These are phyloP conservation scores for Crossocerus cetratus DNA, from an alignment of 2,888 invertebrate genomes.

Conservation along the genomic window DNA sequence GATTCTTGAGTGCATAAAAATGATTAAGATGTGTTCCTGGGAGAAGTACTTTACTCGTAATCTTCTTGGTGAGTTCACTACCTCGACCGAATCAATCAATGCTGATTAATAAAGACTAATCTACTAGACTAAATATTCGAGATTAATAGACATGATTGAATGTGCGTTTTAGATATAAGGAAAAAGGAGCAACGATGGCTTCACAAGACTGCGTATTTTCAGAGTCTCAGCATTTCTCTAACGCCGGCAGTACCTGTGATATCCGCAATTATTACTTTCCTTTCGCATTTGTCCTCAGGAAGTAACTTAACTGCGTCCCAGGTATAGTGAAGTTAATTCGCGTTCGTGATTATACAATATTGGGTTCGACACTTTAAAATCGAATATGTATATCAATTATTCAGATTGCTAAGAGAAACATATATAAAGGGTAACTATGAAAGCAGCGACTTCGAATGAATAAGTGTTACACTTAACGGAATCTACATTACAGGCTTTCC, in stretches of 20 bases:
- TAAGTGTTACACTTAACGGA: conserved; percentile 34
- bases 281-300: conserved; percentile 79
- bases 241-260: conserved; percentile 81
- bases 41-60: conserved; percentile 80
- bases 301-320: conserved; percentile 81
- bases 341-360: background rate
- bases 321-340: conserved; percentile 72
- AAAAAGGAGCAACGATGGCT: conserved; percentile 78
- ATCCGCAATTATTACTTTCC: conserved; percentile 80
- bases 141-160: background rate
- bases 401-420: background rate
- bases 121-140: no score
- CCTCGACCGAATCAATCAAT: background rate
- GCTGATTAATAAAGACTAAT: background rate
- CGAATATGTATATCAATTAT: background rate
- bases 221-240: conserved; percentile 80
- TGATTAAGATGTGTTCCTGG: conserved; percentile 84
- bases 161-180: conserved; percentile 76
- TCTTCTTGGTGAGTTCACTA: conserved; percentile 72
- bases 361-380: background rate
- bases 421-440: background rate
- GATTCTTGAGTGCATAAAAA: conserved; percentile 79
- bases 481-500: conserved; percentile 69
- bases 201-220: conserved; percentile 79
- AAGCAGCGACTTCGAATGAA: background rate